Conservation (phyloP, 2,888 invertebrate species). For the Heliconius hortense region DNA sequence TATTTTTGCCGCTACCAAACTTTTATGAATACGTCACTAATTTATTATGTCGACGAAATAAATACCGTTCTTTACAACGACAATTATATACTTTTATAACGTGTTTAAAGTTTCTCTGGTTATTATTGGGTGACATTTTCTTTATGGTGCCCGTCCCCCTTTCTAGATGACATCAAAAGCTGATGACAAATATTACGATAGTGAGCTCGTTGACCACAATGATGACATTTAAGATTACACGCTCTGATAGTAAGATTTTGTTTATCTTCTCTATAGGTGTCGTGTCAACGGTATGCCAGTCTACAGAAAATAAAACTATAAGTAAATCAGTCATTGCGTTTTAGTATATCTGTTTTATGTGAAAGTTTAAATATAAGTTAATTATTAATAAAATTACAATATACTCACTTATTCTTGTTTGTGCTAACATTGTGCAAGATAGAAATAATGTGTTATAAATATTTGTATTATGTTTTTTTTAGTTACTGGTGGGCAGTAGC, state of each 20-base stretch:
- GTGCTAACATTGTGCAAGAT: background rate
- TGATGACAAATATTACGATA: constrained; percentile 38
- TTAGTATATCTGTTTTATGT: background rate
- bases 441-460: background rate
- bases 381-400: background rate
- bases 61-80: constrained; percentile 40
- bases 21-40: constrained; percentile 40
- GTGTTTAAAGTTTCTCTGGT: constrained; percentile 40
- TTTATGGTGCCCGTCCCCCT: constrained; percentile 27
- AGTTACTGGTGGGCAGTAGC: constrained; percentile 88
- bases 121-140: constrained; percentile 33
- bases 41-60: constrained; percentile 41
- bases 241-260: constrained; percentile 14
- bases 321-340: constrained; percentile 10
- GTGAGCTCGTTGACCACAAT: constrained; percentile 30
- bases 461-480: constrained; percentile 49
- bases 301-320: constrained; percentile 18
- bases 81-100: constrained; percentile 45
- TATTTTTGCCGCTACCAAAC: constrained; percentile 30
- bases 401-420: background rate
- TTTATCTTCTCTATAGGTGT: constrained; percentile 23
- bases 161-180: constrained; percentile 40
- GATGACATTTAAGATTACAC: constrained; percentile 37
- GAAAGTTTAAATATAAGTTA: background rate
- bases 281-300: constrained; percentile 3